Conservation (phyloP, 2,113 vertebrate species). For the Chamaea fasciata region DNA sequence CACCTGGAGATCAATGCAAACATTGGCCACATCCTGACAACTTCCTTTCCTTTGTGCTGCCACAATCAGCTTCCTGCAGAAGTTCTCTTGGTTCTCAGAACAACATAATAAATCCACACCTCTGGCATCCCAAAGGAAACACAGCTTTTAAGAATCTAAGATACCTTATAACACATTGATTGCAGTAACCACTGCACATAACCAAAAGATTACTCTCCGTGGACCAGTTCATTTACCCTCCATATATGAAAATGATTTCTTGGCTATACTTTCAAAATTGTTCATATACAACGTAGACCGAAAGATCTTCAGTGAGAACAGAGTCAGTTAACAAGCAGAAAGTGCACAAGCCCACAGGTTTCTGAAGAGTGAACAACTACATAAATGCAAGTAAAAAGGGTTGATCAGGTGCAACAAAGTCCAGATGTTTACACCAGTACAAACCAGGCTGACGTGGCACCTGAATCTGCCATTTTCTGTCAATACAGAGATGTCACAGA, state of each 20-base stretch:
- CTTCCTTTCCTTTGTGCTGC: neutral
- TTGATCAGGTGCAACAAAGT: neutral
- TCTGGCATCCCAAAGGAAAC: neutral
- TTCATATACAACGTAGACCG: neutral
- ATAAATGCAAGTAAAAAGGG: neutral
- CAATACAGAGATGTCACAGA: neutral
- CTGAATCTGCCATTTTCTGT: neutral
- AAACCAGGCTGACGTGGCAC: neutral
- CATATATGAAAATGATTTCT: neutral
- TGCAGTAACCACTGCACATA: neutral
- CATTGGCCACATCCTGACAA: neutral
- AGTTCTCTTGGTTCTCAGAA: neutral
- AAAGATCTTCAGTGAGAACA: neutral
- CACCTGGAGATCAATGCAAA: neutral
- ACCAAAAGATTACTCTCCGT: neutral
- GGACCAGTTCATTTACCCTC: neutral
- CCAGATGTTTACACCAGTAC: neutral
- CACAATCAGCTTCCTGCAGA: conserved; percentile 18
- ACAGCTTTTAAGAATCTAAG: neutral
- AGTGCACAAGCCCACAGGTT: neutral
- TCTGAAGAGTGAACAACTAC: neutral
- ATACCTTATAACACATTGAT: neutral
- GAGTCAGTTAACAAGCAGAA: neutral
- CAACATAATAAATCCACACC: neutral
- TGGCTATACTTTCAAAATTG: neutral